Base-by-base conservation (phyloP, 2,888 invertebrate species). In the Pristionchus mayeri region DNA sequence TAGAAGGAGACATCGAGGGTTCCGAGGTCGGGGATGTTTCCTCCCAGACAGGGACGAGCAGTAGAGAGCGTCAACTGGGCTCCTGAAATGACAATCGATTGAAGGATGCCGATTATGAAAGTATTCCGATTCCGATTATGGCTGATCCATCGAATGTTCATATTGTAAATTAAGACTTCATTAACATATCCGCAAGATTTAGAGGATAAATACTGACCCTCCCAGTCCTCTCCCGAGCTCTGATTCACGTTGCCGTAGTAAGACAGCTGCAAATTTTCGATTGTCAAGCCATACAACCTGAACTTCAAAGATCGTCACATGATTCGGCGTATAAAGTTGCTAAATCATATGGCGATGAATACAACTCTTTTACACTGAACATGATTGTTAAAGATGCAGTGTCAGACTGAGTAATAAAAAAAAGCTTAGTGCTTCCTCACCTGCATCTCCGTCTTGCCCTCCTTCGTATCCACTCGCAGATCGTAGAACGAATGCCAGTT, bases 191-290 rank as follows among this genome's bases (percentile, higher is more conserved):
- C 21, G 18, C 57, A 57, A n/a, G 27, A 30, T 67, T 24, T 7
- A 21, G 18, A 37, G 1, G 3, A 67, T 37, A 1, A 21, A 21
- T 21, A 44, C 44, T 37, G 4, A 71, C 81, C 90, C 0, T 79
- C 90, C 93, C 94, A 94, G 86, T 93, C 93, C 86, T 94, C 94
- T 0, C 92, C 93, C 9, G 93, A 93, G 7, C 88, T 87, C 88
- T 94, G 94, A 37, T 88, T 85, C 79, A 94, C 92, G 85, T 92
- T 85, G 6, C 93, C 93, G 87, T 90, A 92, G 88, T 93, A 93
- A 79, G 90, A 87, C 30, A 93, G 88, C 90, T 90, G 85, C 24
- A 85, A 82, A 4, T 13, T 16, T 63, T 6, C 7, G 40, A 4
- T n/a, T 40, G n/a, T n/a, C n/a, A n/a, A n/a, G n/a, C n/a, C n/a